Evolutionary conservation across 2,113 vertebrate species (phyloP), one percentile per base, ranked within the genome.

Genomic region (Tragelaphus strepsiceros): DNA sequence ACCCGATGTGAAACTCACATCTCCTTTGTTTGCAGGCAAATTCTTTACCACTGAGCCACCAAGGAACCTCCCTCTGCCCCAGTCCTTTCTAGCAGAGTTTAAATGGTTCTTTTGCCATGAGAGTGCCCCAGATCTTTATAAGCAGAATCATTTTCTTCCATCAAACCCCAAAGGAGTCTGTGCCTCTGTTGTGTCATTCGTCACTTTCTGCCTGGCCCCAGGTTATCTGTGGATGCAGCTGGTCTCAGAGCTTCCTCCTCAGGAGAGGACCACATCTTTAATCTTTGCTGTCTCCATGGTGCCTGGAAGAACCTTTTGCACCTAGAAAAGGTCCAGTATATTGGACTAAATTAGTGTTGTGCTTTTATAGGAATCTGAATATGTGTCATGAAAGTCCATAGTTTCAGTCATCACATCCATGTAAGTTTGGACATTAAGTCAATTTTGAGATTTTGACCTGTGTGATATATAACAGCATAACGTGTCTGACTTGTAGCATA

Each of bases 341-440:
- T 21, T 28, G 67, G 39, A 62, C 51, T 46, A 54, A 74, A 53
- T 59, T 28, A 62, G 19, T 2, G 5, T 21, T 83, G 56, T n/a
- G 13, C 64, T 49, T 90, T 78, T 24, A 39, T 35, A 30, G 82
- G 46, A 30, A 61, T 78, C 88, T 62, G 39, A 78, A 12, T 24
- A 77, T 30, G 5, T 62, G 39, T 58, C 22, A 2, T 32, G 8
- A 24, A 53, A 39, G 32, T 81, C 49, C 7, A 28, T 21, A 17
- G 6, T 35, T 67, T 24, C 28, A 32, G 24, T 53, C 28, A 9
- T 88, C 9, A 53, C 10, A 83, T 54, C 43, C 35, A 5, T 62
- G 19, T 54, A 80, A 71, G 32, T 81, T 56, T 84, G 83, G 32
- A 93, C 93, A 71, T 74, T 56, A 93, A 74, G 26, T 58, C 56